Conservation (phyloP, 2,113 vertebrate species). For the Pluvialis apricaria region DNA sequence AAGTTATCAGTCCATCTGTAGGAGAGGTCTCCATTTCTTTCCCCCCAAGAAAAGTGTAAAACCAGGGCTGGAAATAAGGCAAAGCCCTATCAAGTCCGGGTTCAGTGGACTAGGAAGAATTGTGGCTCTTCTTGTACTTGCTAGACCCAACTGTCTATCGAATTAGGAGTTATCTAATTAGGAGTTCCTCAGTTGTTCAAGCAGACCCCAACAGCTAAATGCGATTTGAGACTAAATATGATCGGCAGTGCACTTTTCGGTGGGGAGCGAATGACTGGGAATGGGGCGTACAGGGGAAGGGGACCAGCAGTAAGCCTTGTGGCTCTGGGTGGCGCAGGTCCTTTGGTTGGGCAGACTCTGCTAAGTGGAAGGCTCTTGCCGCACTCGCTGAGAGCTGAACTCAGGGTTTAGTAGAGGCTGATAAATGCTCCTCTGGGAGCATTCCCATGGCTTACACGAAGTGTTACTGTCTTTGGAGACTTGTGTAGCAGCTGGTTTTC, state of each 20-base stretch:
- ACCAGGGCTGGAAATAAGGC: background rate
- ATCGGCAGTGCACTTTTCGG: background rate
- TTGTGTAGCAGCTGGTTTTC: background rate
- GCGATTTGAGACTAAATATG: background rate
- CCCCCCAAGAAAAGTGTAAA: background rate
- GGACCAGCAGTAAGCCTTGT: background rate
- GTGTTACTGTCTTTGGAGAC: background rate
- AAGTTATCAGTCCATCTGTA: background rate
- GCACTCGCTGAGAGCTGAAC: background rate
- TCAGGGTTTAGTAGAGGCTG: background rate
- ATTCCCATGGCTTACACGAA: background rate
- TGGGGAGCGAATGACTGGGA: background rate
- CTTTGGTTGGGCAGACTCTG: background rate
- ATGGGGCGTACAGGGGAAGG: rapidly evolving
- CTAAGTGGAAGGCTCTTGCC: background rate
- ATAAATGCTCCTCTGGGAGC: background rate
- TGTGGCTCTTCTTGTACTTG: background rate
- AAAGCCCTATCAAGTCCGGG: rapidly evolving
- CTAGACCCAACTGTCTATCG: background rate
- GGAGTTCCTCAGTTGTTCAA: background rate
- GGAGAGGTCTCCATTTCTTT: background rate
- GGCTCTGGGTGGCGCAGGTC: background rate
- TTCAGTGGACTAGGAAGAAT: background rate
- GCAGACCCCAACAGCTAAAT: background rate
- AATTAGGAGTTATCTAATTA: background rate